These are phyloP conservation scores for Dioctria rufipes DNA, from an alignment of 2,888 invertebrate genomes.

Conservation along the genomic window DNA sequence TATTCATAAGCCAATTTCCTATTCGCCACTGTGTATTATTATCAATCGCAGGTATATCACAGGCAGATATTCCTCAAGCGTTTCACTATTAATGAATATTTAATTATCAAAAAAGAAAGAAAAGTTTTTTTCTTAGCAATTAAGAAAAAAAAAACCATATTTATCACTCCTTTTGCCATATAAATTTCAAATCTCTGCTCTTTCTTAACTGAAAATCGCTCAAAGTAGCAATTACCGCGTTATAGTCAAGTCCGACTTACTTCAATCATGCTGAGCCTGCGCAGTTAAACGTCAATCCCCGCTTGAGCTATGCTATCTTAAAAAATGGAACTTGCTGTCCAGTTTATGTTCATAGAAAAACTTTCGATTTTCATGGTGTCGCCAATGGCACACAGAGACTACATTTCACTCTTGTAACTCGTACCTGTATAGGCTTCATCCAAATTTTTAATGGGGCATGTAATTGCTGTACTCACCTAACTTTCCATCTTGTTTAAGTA, in stretches of 20 bases:
- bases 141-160: too few species aligned
- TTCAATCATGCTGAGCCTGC: constrained; percentile 4
- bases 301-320: background rate
- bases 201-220: background rate
- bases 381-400: background rate
- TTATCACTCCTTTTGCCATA: background rate
- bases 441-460: constrained; percentile 54
- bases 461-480: constrained; percentile 53
- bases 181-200: background rate
- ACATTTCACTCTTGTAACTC: constrained; percentile 4
- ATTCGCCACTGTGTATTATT: constrained; percentile 16
- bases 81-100: constrained; percentile 17
- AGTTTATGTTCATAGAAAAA: background rate
- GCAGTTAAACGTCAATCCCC: constrained; percentile 16
- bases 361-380: constrained; percentile 35
- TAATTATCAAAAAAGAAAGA: background rate
- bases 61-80: background rate
- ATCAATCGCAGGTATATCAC: background rate
- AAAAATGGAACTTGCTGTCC: background rate
- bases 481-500: constrained; percentile 46
- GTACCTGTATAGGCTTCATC: constrained; percentile 9
- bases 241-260: background rate
- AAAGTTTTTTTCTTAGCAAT: constrained; percentile 20
- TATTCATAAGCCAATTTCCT: constrained; percentile 36
- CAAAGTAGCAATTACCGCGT: constrained; percentile 13